Conservation (phyloP, 30 jellyfish, hydroid and myxozoan species). For the Pseudorhiza aurosa region DNA sequence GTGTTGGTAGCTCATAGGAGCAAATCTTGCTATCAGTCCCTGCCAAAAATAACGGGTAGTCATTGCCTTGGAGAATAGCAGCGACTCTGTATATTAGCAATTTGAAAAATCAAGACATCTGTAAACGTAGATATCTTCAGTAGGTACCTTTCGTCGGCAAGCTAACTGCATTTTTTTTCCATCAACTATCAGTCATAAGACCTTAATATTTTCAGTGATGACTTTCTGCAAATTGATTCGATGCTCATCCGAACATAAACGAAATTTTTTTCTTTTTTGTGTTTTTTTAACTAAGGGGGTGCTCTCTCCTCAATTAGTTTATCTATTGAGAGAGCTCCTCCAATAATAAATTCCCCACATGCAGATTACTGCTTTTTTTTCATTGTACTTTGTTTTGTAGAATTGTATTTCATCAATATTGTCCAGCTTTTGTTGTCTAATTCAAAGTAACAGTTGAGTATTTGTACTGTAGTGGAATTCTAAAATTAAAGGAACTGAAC, state of each 20-base stretch:
- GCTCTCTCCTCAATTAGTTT: not conserved
- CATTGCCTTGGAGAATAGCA: not conserved
- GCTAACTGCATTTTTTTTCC: too few relatives aligned
- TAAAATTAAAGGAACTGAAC: not conserved
- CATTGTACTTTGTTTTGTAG: not conserved
- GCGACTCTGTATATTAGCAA: too few relatives aligned
- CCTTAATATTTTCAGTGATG: too few relatives aligned
- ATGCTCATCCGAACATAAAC: too few relatives aligned
- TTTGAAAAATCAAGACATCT: too few relatives aligned
- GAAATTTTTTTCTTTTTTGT: too few relatives aligned
- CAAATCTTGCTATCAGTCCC: slow-evolving; percentile 59
- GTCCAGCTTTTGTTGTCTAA: not conserved
- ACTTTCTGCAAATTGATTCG: too few relatives aligned
- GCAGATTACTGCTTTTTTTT: not conserved
- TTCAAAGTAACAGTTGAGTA: not conserved
- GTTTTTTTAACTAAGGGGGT: not conserved
- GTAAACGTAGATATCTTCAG: too few relatives aligned
- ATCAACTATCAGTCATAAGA: too few relatives aligned
- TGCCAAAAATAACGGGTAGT: not conserved
- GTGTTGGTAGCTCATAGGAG: slow-evolving; percentile 8
- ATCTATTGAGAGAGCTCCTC: too few relatives aligned
- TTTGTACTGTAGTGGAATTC: not conserved
- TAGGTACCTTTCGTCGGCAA: too few relatives aligned
- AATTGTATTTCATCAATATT: not conserved
- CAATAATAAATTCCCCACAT: not conserved